phyloP scores from a whole-genome alignment of 1,140 invertebrate genomes.

The Pogonus chalceus region DNA sequence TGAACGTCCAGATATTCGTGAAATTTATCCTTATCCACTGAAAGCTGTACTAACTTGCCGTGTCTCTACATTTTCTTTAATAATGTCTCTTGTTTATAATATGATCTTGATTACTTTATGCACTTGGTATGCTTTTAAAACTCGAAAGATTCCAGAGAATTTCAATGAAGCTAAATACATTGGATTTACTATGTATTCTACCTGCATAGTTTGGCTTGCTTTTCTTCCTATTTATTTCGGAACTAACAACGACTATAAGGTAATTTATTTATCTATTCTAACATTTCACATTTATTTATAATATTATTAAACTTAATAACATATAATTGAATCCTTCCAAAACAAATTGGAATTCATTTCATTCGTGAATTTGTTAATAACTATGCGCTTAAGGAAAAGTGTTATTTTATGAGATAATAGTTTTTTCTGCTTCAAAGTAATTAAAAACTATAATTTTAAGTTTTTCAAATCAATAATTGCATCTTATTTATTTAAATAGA shows the following conservation, averaged over 20 bases:
- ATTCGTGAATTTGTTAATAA: too few relatives aligned
- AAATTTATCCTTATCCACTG: conserved; percentile 46
- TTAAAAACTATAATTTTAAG: too few relatives aligned
- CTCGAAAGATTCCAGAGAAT: conserved; percentile 62
- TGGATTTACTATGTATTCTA: conserved; percentile 67
- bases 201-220: conserved; percentile 64
- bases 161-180: conserved; percentile 64
- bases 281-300: too few relatives aligned
- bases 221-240: conserved; percentile 64
- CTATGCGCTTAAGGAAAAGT: too few relatives aligned
- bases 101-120: conserved; percentile 63
- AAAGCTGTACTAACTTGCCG: conserved; percentile 56
- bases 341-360: too few relatives aligned
- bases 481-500: too few relatives aligned
- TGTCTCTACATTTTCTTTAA: conserved; percentile 57
- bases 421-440: too few relatives aligned
- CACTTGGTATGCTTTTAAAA: conserved; percentile 65
- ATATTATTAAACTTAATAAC: too few relatives aligned
- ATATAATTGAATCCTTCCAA: too few relatives aligned
- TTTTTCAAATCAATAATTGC: too few relatives aligned
- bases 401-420: too few relatives aligned
- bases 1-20: conserved; percentile 50
- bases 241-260: conserved; percentile 54
- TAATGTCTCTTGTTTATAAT: conserved; percentile 64
- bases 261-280: too few relatives aligned